These are phyloP conservation scores for Drosophila mimetica DNA, from an alignment of 2,888 invertebrate species.

Conservation along the genomic window DNA sequence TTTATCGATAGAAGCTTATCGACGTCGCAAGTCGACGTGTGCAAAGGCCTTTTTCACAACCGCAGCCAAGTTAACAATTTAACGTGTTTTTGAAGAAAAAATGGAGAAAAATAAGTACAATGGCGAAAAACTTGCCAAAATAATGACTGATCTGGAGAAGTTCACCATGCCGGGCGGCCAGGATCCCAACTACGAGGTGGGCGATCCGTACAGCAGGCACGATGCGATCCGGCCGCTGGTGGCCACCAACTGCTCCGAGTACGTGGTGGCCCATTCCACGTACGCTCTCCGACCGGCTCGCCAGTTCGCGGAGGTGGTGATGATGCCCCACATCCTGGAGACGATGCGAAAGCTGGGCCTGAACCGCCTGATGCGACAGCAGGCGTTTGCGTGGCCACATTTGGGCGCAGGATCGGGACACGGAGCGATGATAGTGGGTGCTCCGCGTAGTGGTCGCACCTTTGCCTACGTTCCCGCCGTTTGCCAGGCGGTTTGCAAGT, in stretches of 20 bases:
- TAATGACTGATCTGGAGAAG: neutral
- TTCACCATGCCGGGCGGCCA: neutral
- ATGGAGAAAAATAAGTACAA: neutral
- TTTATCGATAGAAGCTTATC: neutral
- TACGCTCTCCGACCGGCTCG: slow-evolving; percentile 34
- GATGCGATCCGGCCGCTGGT: slow-evolving; percentile 41
- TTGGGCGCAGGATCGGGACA: slow-evolving; percentile 22
- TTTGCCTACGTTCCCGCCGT: slow-evolving; percentile 54
- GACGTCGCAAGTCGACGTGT: neutral
- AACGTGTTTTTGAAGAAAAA: neutral
- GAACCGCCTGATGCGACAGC: slow-evolving; percentile 50
- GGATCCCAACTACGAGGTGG: neutral
- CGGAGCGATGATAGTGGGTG: slow-evolving; percentile 57
- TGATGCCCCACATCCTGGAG: slow-evolving; percentile 44
- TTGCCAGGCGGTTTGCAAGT: slow-evolving; percentile 44
- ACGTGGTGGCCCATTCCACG: slow-evolving; percentile 52
- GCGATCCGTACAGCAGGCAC: neutral
- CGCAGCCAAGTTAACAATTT: neutral
- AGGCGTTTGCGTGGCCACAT: slow-evolving; percentile 64
- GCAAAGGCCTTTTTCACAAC: neutral
- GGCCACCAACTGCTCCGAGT: slow-evolving; percentile 54
- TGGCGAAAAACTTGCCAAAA: neutral
- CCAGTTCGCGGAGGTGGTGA: slow-evolving; percentile 40
- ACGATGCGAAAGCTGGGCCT: slow-evolving; percentile 45
- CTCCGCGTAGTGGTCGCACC: slow-evolving; percentile 65